Evolutionary conservation across 2,113 vertebrate genomes (phyloP), one percentile per base, ranked within the genome.

Genomic region (Oreocharis arfaki): DNA sequence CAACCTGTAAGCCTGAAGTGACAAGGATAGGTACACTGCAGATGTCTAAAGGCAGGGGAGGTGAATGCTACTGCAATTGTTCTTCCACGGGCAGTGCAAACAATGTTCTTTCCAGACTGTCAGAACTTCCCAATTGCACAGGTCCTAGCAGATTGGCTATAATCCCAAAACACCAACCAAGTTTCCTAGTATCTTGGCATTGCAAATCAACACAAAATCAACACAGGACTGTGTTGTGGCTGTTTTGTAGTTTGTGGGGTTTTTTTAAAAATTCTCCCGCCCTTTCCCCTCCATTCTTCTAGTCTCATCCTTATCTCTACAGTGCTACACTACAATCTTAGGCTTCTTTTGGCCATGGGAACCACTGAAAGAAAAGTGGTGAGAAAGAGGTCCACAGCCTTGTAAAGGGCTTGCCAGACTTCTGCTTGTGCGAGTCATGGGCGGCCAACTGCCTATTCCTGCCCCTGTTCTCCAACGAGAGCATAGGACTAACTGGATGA

Each of bases 391-490:
- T 55, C 17, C 18, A 50, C 16, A 78, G 27, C 1, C n/a, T 57
- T 50, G 26, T 26, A 59, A 88, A 23, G 7, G 22, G 28, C 42
- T 75, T 91, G 17, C 4, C 20, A 81, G 59, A 10, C 23, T 71
- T 57, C 52, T 63, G 10, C 10, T 41, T 42, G 19, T 14, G 39
- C 3, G 4, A 67, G 14, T 22, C 21, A 59, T 16, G 33, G 35
- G 35, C 11, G 30, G 33, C 20, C 28, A 37, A 67, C 11, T 42
- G 39, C 11, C 22, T 55, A 7, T 13, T 70, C 20, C 50, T 67
- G 13, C 21, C 32, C 37, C 33, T 61, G 10, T 3, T 78, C 39
- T 63, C 20, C 3, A 1, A 0, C 2, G 2, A 67, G 32, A 78
- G 42, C n/a, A 83, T 41, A 35, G 9, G 33, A 83, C 35, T 50